These are phyloP conservation scores for Eumaeus atala DNA, from an alignment of 1,140 invertebrate species.

Conservation along the genomic window DNA sequence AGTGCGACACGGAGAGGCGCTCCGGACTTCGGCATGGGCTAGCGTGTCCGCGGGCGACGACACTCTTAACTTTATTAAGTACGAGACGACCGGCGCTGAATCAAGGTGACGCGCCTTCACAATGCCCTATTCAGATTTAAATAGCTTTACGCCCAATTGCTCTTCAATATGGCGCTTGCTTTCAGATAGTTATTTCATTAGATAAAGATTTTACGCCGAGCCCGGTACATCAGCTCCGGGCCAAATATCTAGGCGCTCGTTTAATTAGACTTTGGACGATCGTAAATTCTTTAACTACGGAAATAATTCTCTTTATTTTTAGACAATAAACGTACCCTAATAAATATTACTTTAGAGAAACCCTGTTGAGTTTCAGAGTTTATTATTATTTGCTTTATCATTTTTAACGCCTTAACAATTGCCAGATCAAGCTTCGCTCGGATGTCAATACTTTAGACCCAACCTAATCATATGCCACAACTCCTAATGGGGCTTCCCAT, in stretches of 20 bases:
- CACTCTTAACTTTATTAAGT: constrained; percentile 67
- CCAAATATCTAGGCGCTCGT: constrained; percentile 3
- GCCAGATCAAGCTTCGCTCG: no score
- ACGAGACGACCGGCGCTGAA: constrained; percentile 45
- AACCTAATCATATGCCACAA: no score
- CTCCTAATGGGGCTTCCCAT: no score
- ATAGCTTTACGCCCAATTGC: constrained; percentile 73
- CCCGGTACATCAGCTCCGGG: neutral
- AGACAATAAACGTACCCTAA: no score
- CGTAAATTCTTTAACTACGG: constrained; percentile 9
- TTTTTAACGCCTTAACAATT: no score
- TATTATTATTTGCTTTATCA: no score
- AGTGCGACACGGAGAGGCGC: constrained; percentile 18
- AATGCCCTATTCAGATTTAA: constrained; percentile 73
- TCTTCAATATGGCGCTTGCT: constrained; percentile 63
- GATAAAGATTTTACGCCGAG: constrained; percentile 47
- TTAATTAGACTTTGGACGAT: neutral
- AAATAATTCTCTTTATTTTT: no score
- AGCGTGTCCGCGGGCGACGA: constrained; percentile 39
- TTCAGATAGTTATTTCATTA: constrained; percentile 67
- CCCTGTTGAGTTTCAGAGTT: no score
- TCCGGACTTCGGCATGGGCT: constrained; percentile 23
- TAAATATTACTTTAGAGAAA: no score
- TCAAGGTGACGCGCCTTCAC: constrained; percentile 68
- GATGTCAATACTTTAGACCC: no score